Conservation (phyloP, 2,113 vertebrate species). For the Tychaedon coryphoeus region DNA sequence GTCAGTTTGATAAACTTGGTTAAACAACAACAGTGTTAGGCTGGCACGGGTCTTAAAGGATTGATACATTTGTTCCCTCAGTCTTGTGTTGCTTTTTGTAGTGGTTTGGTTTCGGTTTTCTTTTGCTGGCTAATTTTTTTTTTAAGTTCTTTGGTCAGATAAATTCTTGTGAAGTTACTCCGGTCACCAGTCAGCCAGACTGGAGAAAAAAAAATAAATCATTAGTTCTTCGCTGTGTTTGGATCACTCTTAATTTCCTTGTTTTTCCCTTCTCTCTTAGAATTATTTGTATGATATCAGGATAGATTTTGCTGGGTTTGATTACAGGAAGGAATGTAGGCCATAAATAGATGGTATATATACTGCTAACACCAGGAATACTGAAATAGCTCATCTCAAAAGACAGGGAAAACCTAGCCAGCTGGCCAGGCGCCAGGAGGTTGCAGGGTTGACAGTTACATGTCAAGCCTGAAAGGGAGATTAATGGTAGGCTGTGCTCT, state of each 20-base stretch:
- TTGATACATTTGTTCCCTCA: background rate
- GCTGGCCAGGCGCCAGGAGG: background rate
- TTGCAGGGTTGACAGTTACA: background rate
- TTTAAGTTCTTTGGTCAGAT: background rate
- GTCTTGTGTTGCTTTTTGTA: background rate
- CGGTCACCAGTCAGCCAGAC: background rate
- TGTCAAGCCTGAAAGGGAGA: background rate
- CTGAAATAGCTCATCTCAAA: slow-evolving; percentile 25
- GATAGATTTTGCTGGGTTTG: background rate
- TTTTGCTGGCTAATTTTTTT: background rate
- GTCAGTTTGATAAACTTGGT: background rate
- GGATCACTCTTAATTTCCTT: background rate
- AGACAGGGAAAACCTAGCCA: background rate
- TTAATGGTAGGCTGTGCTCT: background rate
- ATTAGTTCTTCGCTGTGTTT: background rate
- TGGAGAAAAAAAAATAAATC: background rate
- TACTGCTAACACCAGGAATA: background rate
- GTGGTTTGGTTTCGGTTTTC: background rate
- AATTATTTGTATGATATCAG: background rate
- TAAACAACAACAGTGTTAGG: background rate
- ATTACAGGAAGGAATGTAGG: background rate
- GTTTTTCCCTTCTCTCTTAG: background rate
- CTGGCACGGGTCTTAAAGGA: background rate
- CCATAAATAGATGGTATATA: background rate
- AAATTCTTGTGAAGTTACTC: background rate